Base-by-base conservation (phyloP, 2,888 invertebrate species). In the Hermodice carunculata region DNA sequence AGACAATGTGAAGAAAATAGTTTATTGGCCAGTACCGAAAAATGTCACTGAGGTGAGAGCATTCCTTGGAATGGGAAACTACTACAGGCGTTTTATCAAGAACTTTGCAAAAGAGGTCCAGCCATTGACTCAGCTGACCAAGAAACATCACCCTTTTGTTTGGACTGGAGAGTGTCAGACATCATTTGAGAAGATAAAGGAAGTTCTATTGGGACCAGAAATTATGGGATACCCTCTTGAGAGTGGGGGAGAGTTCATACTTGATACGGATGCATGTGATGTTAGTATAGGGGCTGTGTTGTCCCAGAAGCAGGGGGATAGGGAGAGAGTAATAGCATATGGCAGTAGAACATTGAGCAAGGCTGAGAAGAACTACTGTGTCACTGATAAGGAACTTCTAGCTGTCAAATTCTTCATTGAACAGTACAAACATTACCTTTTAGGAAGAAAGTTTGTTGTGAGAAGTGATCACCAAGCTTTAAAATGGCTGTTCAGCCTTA, bases 91-190 rank as follows among this genome's bases (percentile, higher is more conserved):
- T 29, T 76, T 71, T 34, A 63, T 76, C 5, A 34, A 49, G 14
- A 43, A 64, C 11, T 69, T 72, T 56, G 32, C 73, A 6, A 34
- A 40, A 2, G 42, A 64, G 8, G 70, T 70, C 0, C n/a, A 42
- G 8, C 71, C 71, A 0, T 37, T 76, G 24, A 49, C 56, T 24
- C 40, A 73, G 31, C 60, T 69, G 17, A 74, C 83, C 17, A 96
- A 96, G 87, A 59, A 72, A 37, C 49, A 64, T 49, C 22, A 32
- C 5, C 56, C 64, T 6, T 56, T 42, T 42, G 17, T 5, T 5
- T 56, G 40, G 42, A 24, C 37, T 28, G 42, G n/a, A 14, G 26
- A n/a, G n/a, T 51, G 58, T 22, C 53, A 68, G 42, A 17, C 49
- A 17, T 34, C 63, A 52, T 52, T 70, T 51, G 22, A 40, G 31